Evolutionary conservation across 2,888 invertebrate species (phyloP).

Genomic region (Limulus polyphemus): DNA sequence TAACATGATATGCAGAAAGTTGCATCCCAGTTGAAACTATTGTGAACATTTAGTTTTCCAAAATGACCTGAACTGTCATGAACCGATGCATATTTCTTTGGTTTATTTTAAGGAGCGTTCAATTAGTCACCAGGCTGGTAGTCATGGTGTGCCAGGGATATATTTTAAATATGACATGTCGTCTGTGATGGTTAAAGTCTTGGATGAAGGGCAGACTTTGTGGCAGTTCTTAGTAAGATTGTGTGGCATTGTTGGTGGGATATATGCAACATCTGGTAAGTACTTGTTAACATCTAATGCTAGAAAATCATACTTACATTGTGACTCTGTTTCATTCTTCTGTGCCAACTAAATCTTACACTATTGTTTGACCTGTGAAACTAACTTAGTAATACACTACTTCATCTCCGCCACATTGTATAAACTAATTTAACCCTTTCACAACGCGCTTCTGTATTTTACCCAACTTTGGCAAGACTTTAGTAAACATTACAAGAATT

Average conservation of each 20-base stretch:
- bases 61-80: background rate
- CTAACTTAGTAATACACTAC: no score
- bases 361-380: no score
- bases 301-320: background rate
- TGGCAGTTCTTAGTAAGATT: slow-evolving; percentile 71
- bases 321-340: no score
- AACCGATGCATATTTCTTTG: background rate
- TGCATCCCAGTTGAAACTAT: no score
- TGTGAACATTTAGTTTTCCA: background rate
- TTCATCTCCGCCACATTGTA: no score
- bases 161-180: slow-evolving; percentile 92
- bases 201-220: slow-evolving; percentile 53
- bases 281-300: background rate
- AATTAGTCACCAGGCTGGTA: slow-evolving; percentile 56
- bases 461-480: no score
- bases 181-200: slow-evolving; percentile 66
- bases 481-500: no score
- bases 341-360: no score
- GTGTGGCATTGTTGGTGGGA: slow-evolving; percentile 82
- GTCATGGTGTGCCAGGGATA: slow-evolving; percentile 86
- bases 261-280: slow-evolving; percentile 67
- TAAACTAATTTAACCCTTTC: no score
- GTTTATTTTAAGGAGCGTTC: slow-evolving; percentile 50
- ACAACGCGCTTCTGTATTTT: no score
- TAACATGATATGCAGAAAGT: no score